Percentiles rank a stretch among this genome's conserved stretches.
Conservation (phyloP, 2,797 vertebrate species). For the Coregonus sp. region DNA sequence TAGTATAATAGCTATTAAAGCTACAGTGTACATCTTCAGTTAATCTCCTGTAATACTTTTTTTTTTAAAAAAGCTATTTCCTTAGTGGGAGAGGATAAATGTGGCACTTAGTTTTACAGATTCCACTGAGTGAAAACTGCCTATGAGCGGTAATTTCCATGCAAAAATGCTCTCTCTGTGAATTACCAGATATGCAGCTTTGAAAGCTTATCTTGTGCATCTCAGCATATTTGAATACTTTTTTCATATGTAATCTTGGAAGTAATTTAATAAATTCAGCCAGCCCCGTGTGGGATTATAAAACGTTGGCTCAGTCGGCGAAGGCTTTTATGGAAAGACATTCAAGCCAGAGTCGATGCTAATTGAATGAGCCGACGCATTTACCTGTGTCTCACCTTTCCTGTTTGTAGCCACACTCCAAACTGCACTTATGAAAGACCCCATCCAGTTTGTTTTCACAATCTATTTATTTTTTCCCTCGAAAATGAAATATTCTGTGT, state of each 20-base stretch:
- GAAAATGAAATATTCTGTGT: conserved; percentile 60
- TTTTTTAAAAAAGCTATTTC: neutral
- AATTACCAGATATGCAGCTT: conserved; percentile 65
- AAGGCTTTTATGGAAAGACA: conserved; percentile 74
- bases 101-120: conserved; percentile 11
- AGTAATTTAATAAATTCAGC: conserved; percentile 78
- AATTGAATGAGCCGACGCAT: conserved; percentile 74
- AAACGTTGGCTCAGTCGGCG: conserved; percentile 70
- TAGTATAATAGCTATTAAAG: neutral
- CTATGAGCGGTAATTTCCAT: neutral
- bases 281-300: conserved; percentile 66
- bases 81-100: neutral
- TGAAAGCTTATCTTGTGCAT: conserved; percentile 74
- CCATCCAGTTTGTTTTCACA: conserved; percentile 64
- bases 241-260: conserved; percentile 70
- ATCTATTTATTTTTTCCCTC: conserved; percentile 48
- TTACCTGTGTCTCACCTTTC: conserved; percentile 79
- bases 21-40: neutral
- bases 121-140: neutral
- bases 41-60: neutral
- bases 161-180: conserved; percentile 1
- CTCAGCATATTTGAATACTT: conserved; percentile 76
- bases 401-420: conserved; percentile 60
- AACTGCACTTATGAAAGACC: conserved; percentile 57
- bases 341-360: conserved; percentile 73